Evolutionary conservation across 2,888 invertebrate genomes (phyloP), one percentile per base, ranked within the genome.

Genomic region (Leptarthrus brevirostris): DNA sequence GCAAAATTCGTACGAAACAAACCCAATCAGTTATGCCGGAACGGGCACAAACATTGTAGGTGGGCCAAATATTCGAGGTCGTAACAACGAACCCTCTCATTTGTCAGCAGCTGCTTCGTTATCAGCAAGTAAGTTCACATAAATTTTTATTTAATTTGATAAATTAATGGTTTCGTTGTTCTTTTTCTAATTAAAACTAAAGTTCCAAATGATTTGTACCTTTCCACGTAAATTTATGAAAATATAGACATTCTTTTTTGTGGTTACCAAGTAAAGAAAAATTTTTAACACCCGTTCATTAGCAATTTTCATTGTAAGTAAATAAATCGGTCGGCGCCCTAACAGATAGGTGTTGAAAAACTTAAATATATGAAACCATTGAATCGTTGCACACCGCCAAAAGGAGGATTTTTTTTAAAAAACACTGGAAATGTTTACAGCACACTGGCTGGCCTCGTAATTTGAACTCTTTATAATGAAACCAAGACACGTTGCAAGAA

Each of bases 21-120:
- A 64, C 72, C 66, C 82, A 75, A 81, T 84, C 78, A 81, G 81
- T 77, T 85, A 83, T 79, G 79, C 80, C 73, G 74, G 81, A 74
- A 77, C 79, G 69, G 77, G 74, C 2, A 26, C 73, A 14, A 74
- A 34, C 64, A 64, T 64, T 16, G 58, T 71, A 1, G 56, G 74
- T 4, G 66, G 49, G 12, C 56, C 74, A 14, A 58, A 73, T 20
- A 66, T 54, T 26, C 72, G 75, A 78, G 79, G 74, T 76, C 86
- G 81, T 49, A 81, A 81, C 44, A 79, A 81, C 52, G 74, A 78
- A 76, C 78, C 22, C 78, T 78, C 80, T 54, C 89, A 88, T 80
- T 85, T 90, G 61, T 89, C 90, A 75, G 91, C 92, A 53, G 89
- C 92, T 74, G 90, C 91, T 75, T 90, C 90, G 77, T 87, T 92